Evolutionary conservation across 2,888 invertebrate species (phyloP).

Genomic region (Brachyptera putata): DNA sequence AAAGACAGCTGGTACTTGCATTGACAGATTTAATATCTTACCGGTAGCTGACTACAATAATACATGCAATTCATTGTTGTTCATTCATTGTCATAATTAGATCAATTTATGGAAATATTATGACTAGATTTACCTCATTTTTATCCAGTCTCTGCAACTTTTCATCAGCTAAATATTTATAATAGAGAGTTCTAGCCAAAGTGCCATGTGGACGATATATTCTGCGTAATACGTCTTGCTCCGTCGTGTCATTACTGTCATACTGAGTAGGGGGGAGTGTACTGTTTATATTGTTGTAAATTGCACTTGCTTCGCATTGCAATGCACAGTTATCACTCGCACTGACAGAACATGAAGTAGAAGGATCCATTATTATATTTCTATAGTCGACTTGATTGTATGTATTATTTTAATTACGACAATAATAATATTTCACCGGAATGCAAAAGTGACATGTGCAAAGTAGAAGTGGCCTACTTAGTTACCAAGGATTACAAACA

Average conservation of each 20-base stretch:
- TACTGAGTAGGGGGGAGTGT: background rate
- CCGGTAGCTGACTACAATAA: no score
- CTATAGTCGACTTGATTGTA: background rate
- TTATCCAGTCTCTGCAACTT: constrained; percentile 64
- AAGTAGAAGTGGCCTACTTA: background rate
- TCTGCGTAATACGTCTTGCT: constrained; percentile 17
- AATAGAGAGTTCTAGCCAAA: constrained; percentile 65
- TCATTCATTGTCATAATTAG: no score
- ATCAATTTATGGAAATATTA: no score
- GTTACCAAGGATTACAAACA: background rate
- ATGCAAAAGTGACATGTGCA: background rate
- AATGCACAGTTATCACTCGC: constrained; percentile 18
- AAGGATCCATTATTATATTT: constrained; percentile 15
- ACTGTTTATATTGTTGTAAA: background rate
- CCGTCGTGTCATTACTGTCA: background rate
- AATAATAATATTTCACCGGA: background rate
- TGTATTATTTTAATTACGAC: background rate
- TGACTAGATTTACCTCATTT: constrained; percentile 51
- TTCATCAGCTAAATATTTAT: constrained; percentile 67
- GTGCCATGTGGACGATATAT: constrained; percentile 64
- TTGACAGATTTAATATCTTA: no score
- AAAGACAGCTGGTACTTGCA: no score
- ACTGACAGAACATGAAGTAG: constrained; percentile 18
- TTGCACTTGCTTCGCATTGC: constrained; percentile 3
- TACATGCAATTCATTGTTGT: no score